A percentile compares a stretch with the other conserved stretches of the same genome.
Conservation (phyloP, 2,888 invertebrate species). For the Trissoscelio sp. region DNA sequence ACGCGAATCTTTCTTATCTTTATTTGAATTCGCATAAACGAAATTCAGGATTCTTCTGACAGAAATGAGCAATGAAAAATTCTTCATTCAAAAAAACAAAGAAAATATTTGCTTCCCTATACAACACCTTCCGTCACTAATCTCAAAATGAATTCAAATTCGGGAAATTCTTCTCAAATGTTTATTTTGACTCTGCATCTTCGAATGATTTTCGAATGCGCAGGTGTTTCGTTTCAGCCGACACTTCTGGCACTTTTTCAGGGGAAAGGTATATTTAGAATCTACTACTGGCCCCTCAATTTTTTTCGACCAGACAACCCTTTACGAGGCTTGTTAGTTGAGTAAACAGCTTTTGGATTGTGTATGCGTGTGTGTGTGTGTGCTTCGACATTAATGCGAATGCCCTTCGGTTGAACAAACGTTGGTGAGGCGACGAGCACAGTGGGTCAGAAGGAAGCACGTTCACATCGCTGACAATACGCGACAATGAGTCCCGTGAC, state of each 20-base stretch:
- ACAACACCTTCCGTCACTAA: background rate
- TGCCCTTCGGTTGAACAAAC: conserved; percentile 39
- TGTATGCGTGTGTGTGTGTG: too few relatives aligned
- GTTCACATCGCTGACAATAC: conserved; percentile 53
- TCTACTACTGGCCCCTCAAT: conserved; percentile 12
- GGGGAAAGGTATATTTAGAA: conserved; percentile 51
- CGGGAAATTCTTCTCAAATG: conserved; percentile 10
- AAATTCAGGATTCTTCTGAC: background rate
- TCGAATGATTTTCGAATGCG: conserved; percentile 25
- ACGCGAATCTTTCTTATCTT: conserved; percentile 23
- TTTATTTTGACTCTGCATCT: conserved; percentile 42
- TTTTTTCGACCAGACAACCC: conserved; percentile 48
- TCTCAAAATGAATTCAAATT: conserved; percentile 5
- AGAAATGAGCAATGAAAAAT: conserved; percentile 1
- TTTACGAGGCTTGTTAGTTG: conserved; percentile 68
- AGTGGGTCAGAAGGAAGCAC: conserved; percentile 52
- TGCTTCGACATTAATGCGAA: conserved; percentile 37
- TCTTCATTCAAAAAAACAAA: background rate
- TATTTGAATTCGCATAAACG: conserved; percentile 9
- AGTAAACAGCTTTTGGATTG: conserved; percentile 67
- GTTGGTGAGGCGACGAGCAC: conserved; percentile 46
- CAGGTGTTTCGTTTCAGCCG: conserved; percentile 57
- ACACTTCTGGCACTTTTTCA: conserved; percentile 43
- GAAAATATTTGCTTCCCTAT: background rate
- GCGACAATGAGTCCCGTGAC: conserved; percentile 63